Base-by-base conservation (phyloP, 2,113 vertebrate species). In the Tragulus kanchil region DNA sequence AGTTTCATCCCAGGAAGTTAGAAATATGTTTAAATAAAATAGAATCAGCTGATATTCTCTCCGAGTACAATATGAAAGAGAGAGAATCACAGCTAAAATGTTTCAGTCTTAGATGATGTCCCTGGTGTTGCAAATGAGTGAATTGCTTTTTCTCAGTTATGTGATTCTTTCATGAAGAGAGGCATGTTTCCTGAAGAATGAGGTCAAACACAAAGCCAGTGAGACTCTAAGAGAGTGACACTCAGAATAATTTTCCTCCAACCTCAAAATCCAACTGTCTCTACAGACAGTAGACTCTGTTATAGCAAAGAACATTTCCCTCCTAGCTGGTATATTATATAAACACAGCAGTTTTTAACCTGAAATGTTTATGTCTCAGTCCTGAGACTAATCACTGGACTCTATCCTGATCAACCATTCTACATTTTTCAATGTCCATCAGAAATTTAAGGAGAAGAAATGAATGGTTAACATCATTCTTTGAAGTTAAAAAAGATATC, bases 1-100 rank as follows among this genome's bases (percentile, higher is more conserved):
- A 62, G 97, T 54, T 93, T 96, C 19, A 93, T 62, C 17, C 15
- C 78, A 91, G 3, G 56, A 92, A 58, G 23, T 97, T 64, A 97
- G 45, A 88, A 82, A 81, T 64, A 89, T 67, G 21, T 90, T 67
- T 85, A 85, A 97, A 58, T 91, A 88, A 95, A 96, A 90, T 62
- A 89, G 65, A 93, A 95, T 79, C 62, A 93, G 93, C 62, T 65
- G 19, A 6, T 48, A 62, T 78, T 75, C 71, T 89, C 23, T 85
- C 90, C 90, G 56, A 97, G 50, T 28, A 97, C 58, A 75, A 64
- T 86, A 16, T 85, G 31, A 94, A 69, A 52, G 92, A 89, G 3
- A 71, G 21, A 54, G 93, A 94, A 75, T 50, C 45, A 90, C 14
- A 92, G 23, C 15, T 28, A 84, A 75, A 21, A 75, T 31, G 14